Conservation (phyloP, 2,797 vertebrate species). For the Gobio occitaniae region DNA sequence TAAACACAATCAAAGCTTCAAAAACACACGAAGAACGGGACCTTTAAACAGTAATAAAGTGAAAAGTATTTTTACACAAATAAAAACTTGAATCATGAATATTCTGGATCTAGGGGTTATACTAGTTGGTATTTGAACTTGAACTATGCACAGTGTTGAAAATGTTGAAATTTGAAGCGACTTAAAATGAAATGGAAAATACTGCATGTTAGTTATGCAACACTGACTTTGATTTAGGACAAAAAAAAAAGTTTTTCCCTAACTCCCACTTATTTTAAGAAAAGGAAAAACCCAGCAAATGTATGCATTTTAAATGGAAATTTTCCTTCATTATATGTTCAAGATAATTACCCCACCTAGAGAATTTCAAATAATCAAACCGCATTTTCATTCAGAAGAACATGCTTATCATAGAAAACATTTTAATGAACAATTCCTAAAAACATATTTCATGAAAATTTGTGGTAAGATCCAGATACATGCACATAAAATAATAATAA, state of each 20-base stretch:
- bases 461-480: neutral
- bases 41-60: neutral
- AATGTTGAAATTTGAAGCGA: too few species aligned
- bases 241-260: too few species aligned
- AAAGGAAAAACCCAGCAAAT: too few species aligned
- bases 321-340: neutral
- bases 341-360: neutral
- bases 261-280: too few species aligned
- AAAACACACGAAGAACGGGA: too few species aligned
- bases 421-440: neutral
- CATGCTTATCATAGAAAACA: neutral
- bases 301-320: neutral
- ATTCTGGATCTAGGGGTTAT: neutral
- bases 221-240: too few species aligned
- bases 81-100: neutral
- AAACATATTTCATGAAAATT: neutral
- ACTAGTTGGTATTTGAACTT: neutral
- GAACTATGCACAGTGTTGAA: too few species aligned
- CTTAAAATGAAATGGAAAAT: too few species aligned
- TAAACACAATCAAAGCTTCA: too few species aligned
- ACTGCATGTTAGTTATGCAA: too few species aligned
- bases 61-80: neutral
- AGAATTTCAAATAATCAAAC: neutral
- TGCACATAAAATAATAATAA: neutral
- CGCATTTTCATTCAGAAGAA: neutral